Conservation (phyloP, 2,888 invertebrate species). For the Hydrotaea cyrtoneurina region DNA sequence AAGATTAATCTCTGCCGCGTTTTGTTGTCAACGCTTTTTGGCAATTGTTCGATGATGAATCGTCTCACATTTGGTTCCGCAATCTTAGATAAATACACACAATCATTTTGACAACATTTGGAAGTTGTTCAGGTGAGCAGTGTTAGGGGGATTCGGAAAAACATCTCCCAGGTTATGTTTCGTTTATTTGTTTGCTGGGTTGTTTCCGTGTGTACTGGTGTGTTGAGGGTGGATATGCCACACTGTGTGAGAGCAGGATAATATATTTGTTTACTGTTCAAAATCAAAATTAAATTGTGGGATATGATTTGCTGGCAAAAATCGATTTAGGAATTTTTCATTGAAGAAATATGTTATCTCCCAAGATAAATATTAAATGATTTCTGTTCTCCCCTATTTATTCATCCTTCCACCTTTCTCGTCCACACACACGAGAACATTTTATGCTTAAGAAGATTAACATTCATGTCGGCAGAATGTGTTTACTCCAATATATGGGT, state of each 20-base stretch:
- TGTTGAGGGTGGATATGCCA: background rate
- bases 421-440: background rate
- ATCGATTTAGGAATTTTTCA: constrained; percentile 35
- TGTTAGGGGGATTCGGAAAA: too few species aligned
- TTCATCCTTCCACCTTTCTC: background rate
- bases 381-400: background rate
- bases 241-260: background rate
- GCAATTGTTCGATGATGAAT: too few species aligned
- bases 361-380: constrained; percentile 12
- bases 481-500: too few species aligned
- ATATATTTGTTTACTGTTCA: constrained; percentile 25
- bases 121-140: too few species aligned
- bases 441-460: background rate
- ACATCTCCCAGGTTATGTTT: too few species aligned
- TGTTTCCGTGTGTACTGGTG: too few species aligned
- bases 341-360: constrained; percentile 28
- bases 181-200: too few species aligned
- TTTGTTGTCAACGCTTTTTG: too few species aligned
- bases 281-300: constrained; percentile 34
- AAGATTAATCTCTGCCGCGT: too few species aligned
- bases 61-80: too few species aligned
- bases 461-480: background rate
- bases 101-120: too few species aligned
- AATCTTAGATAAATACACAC: too few species aligned
- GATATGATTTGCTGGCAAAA: constrained; percentile 19